A percentile compares a stretch with the other conserved stretches of the same genome.
phyloP scores from a whole-genome alignment of 2,888 invertebrate species.

The Polyommatus iphigenia region DNA sequence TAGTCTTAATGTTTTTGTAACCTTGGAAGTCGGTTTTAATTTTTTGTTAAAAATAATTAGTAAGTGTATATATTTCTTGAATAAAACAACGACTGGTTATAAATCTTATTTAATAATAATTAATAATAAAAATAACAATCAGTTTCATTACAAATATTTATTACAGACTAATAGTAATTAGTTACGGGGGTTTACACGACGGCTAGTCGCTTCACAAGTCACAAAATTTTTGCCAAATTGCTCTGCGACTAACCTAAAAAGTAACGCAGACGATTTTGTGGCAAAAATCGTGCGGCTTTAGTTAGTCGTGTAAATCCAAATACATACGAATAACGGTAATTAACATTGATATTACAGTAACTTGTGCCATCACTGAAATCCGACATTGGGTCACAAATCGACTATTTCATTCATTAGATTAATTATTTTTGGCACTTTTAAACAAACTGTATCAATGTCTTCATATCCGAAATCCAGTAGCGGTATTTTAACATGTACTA shows the following conservation, averaged over 20 bases:
- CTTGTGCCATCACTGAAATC: too few relatives aligned
- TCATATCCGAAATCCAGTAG: not conserved
- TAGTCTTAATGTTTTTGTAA: too few relatives aligned
- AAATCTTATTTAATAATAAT: conserved; percentile 12
- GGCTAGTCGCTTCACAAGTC: not conserved
- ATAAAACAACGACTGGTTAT: not conserved
- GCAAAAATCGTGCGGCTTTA: not conserved
- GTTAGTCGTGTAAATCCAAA: not conserved
- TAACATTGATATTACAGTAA: not conserved
- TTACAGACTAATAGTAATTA: conserved; percentile 1
- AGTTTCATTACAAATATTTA: conserved; percentile 3
- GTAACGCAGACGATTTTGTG: not conserved
- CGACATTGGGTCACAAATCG: too few relatives aligned
- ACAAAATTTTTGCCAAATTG: not conserved
- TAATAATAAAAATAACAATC: conserved; percentile 13
- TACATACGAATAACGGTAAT: not conserved
- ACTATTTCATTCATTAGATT: not conserved
- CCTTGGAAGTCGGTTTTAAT: too few relatives aligned
- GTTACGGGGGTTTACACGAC: not conserved
- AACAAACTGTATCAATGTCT: conserved; percentile 12
- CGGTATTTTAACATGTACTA: too few relatives aligned
- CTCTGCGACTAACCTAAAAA: not conserved
- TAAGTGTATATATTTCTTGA: too few relatives aligned
- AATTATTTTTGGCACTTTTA: not conserved
- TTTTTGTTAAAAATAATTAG: too few relatives aligned